Base-by-base conservation (phyloP, 2,797 vertebrate species). In the Gallirallus australis region DNA sequence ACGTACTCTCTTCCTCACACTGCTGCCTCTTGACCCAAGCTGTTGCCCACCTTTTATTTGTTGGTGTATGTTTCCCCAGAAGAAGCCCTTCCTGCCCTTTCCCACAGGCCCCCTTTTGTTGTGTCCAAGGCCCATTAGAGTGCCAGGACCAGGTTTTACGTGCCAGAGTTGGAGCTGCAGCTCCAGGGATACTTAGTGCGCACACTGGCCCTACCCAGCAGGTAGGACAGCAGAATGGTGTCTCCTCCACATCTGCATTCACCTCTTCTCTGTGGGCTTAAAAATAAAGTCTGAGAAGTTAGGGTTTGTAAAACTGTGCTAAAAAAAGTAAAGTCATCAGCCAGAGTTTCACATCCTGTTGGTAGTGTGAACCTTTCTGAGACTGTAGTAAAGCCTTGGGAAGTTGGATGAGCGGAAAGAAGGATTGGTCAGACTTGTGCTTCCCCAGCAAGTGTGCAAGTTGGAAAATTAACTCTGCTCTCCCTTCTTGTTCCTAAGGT, bases 401-500 rank as follows among this genome's bases (percentile, higher is more conserved):
- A 70, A 50, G 27, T 1, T 73, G 70, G 39, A 30, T 76, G 56
- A 59, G 15, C 37, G 12, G 57, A 63, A 91, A n/a, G 31, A 16
- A 54, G 52, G 50, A 52, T 48, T 72, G 31, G 11, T 90, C 64
- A 90, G 56, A 30, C 21, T 47, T 66, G 35, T 85, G 81, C 48
- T 94, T 79, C 60, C 83, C 71, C 47, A 84, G 35, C 15, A 25
- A 35, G 11, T 17, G 28, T 70, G n/a, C 9, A 45, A 18, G 18
- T 16, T 68, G 64, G 31, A 82, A 56, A 59, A 72, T 64, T 97
- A 83, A 97, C 63, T 45, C 59, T 82, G 53, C 45, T 81, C 35
- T 40, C 21, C 11, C 12, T 16, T 97, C 61, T 96, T 73, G 42
- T 91, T 82, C 89, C n/a, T 1, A 83, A 99, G 99, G 99, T 99